phyloP scores from a whole-genome alignment of 2,888 invertebrate species.

The Steinernema carpocapsae region DNA sequence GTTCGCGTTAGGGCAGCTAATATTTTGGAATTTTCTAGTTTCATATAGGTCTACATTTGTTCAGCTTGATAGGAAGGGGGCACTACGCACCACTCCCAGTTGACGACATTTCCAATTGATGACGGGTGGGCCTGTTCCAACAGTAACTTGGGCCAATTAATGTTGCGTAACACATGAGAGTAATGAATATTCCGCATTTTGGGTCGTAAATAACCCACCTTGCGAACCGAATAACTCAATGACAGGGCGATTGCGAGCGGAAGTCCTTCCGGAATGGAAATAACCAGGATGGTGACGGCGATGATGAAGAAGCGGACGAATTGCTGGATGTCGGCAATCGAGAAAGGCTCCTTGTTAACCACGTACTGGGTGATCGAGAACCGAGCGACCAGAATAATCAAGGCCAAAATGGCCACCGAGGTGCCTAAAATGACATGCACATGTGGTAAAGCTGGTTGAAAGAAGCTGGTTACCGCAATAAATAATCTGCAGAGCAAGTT shows the following conservation, averaged over 20 bases:
- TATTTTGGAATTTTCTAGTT: no score
- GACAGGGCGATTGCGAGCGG: conserved; percentile 97
- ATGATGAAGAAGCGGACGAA: conserved; percentile 76
- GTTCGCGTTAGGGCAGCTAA: no score
- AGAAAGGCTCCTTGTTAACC: conserved; percentile 56
- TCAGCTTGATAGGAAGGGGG: no score
- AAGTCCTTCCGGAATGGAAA: conserved; percentile 97
- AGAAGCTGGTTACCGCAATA: conserved; percentile 55
- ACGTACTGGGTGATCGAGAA: conserved; percentile 66
- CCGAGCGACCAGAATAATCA: conserved; percentile 64
- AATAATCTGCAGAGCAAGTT: conserved; percentile 66
- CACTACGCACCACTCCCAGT: no score
- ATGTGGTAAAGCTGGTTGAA: not conserved
- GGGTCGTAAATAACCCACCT: conserved; percentile 75
- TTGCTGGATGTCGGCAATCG: conserved; percentile 55
- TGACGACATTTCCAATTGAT: no score
- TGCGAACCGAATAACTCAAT: conserved; percentile 92
- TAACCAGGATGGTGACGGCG: conserved; percentile 98
- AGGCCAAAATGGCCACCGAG: conserved; percentile 65
- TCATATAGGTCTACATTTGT: no score
- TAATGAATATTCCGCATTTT: no score
- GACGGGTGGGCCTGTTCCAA: no score
- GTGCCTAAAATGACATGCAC: conserved; percentile 56
- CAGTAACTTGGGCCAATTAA: no score
- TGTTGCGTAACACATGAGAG: no score